Conservation (phyloP, 2,888 invertebrate species). For the Nephrotoma flavescens region DNA sequence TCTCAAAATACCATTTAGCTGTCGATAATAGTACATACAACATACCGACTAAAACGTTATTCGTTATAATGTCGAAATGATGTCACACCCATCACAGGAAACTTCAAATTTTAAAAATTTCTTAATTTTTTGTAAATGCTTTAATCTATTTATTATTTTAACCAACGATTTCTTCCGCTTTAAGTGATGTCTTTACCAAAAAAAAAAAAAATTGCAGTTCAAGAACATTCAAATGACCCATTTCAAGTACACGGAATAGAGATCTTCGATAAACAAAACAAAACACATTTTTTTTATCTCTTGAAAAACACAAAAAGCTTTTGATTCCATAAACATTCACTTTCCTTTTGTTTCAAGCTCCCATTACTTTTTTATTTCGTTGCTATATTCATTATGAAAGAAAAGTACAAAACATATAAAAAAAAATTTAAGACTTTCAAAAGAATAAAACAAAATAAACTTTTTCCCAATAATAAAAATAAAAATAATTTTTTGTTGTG, state of each 20-base stretch:
- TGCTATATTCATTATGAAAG: not conserved
- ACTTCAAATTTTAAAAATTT: no score
- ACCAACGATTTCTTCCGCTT: no score
- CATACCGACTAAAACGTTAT: no score
- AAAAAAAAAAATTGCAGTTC: no score
- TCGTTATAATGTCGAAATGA: no score
- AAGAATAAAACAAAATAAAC: not conserved
- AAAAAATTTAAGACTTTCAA: not conserved
- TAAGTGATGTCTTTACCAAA: no score
- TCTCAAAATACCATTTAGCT: no score
- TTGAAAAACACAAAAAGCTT: not conserved
- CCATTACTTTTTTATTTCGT: not conserved
- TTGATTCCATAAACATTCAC: not conserved
- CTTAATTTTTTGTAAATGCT: no score
- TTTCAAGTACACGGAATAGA: not conserved
- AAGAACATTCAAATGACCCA: no score
- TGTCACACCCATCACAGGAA: no score
- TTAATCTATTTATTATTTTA: no score
- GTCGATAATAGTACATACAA: no score
- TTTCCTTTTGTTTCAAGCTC: not conserved
- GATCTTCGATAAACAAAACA: not conserved
- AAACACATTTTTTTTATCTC: not conserved
- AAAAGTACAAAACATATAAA: not conserved
- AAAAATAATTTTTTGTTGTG: not conserved
- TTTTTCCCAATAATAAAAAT: not conserved